These are phyloP conservation scores for Cataglyphis altisquamis DNA, from an alignment of 2,888 invertebrate genomes.

Conservation along the genomic window DNA sequence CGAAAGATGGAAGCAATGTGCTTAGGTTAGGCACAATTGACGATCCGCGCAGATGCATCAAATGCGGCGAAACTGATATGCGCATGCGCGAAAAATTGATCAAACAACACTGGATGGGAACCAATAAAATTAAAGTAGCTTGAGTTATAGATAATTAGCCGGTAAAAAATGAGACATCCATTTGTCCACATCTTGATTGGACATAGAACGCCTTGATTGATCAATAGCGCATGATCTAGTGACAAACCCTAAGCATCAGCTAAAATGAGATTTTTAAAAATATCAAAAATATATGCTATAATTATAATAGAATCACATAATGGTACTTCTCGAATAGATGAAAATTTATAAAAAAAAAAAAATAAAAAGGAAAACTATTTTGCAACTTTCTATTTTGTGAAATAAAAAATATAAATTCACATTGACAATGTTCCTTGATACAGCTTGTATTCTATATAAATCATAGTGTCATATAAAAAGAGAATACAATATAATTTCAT, in stretches of 20 bases:
- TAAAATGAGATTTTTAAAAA: too few relatives aligned
- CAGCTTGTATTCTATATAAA: background rate
- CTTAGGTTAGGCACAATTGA: too few relatives aligned
- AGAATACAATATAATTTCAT: background rate
- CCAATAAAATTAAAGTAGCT: background rate
- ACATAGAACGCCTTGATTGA: too few relatives aligned
- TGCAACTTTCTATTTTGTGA: background rate
- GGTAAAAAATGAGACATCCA: too few relatives aligned
- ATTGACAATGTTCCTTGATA: background rate
- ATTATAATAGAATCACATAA: background rate
- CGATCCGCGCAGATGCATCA: too few relatives aligned
- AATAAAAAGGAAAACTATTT: background rate
- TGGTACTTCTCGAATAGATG: background rate
- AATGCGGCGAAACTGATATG: background rate
- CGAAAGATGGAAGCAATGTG: background rate
- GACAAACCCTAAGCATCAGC: too few relatives aligned
- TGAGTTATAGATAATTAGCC: too few relatives aligned
- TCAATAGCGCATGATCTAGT: too few relatives aligned
- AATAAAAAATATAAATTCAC: background rate
- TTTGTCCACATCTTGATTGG: too few relatives aligned
- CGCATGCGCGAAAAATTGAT: background rate
- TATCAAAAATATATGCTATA: background rate
- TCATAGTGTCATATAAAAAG: background rate
- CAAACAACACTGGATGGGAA: background rate
- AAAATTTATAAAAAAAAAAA: background rate